phyloP scores from a whole-genome alignment of 2,797 vertebrate genomes.

The Coilia nasus region DNA sequence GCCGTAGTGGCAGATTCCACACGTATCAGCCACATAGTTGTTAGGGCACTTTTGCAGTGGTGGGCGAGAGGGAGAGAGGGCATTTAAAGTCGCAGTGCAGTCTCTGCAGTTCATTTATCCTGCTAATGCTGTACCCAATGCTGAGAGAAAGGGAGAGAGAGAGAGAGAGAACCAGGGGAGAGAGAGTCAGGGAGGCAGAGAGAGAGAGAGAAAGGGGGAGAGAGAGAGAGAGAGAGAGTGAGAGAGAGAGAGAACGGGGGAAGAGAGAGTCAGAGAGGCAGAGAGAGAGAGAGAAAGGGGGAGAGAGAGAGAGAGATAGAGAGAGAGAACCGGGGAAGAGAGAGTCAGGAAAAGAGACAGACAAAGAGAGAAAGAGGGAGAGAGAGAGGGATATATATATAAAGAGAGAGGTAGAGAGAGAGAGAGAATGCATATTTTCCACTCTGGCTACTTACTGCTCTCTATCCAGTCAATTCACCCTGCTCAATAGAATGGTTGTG shows the following conservation, averaged over 20 bases:
- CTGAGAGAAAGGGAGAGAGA: not conserved
- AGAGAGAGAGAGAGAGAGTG: too few relatives aligned
- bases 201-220: too few relatives aligned
- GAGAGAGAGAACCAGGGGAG: not conserved
- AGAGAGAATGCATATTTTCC: conserved; percentile 25
- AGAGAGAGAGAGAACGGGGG: too few relatives aligned
- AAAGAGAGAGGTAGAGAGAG: not conserved
- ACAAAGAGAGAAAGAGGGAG: too few relatives aligned
- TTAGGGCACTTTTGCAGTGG: conserved; percentile 5
- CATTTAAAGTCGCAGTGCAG: conserved; percentile 13
- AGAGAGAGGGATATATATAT: too few relatives aligned
- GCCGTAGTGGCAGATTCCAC: conserved; percentile 18
- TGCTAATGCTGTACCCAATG: not conserved
- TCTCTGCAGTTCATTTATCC: conserved; percentile 14
- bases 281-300: too few relatives aligned
- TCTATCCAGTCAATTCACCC: conserved; percentile 15
- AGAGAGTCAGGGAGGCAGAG: too few relatives aligned
- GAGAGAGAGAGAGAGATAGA: not conserved
- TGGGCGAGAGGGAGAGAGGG: not conserved
- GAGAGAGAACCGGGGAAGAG: too few relatives aligned
- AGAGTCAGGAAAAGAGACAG: too few relatives aligned
- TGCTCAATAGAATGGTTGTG: conserved; percentile 2
- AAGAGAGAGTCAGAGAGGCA: too few relatives aligned
- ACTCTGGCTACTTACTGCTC: conserved; percentile 18
- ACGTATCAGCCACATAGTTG: conserved; percentile 20